These are phyloP conservation scores for Calidris pugnax DNA, from an alignment of 2,113 vertebrate species.

Conservation along the genomic window DNA sequence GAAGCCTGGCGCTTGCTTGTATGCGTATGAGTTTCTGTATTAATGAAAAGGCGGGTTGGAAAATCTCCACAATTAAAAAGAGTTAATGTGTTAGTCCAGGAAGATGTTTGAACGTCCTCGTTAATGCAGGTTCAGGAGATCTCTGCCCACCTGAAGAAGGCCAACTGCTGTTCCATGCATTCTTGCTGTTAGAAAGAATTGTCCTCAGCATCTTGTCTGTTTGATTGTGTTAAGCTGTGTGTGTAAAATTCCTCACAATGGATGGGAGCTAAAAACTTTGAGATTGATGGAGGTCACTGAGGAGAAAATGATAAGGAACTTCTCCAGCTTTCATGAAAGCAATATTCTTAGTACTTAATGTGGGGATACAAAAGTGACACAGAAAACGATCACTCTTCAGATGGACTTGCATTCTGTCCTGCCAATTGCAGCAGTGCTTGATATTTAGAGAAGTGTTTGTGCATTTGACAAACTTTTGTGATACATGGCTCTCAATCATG, in stretches of 20 bases:
- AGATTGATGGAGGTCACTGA: not conserved
- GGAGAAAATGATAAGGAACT: not conserved
- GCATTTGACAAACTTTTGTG: not conserved
- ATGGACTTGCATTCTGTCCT: not conserved
- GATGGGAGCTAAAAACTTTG: not conserved
- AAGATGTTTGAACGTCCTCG: not conserved
- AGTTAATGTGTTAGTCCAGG: not conserved
- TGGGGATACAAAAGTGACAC: not conserved
- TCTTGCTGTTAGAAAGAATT: not conserved
- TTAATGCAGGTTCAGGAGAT: not conserved
- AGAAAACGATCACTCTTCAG: not conserved
- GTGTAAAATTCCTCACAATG: not conserved
- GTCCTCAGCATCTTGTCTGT: not conserved
- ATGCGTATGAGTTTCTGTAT: not conserved
- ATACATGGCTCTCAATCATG: not conserved
- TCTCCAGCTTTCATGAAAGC: not conserved
- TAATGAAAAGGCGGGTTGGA: not conserved
- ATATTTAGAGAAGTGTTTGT: not conserved
- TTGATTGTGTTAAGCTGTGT: not conserved
- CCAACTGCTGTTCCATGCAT: not conserved
- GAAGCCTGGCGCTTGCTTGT: not conserved
- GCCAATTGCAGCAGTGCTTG: not conserved
- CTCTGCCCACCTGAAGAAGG: not conserved
- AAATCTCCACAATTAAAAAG: not conserved
- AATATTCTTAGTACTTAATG: not conserved